Base-by-base conservation (phyloP, 2,888 invertebrate genomes). In the Pyrrhia umbra region DNA sequence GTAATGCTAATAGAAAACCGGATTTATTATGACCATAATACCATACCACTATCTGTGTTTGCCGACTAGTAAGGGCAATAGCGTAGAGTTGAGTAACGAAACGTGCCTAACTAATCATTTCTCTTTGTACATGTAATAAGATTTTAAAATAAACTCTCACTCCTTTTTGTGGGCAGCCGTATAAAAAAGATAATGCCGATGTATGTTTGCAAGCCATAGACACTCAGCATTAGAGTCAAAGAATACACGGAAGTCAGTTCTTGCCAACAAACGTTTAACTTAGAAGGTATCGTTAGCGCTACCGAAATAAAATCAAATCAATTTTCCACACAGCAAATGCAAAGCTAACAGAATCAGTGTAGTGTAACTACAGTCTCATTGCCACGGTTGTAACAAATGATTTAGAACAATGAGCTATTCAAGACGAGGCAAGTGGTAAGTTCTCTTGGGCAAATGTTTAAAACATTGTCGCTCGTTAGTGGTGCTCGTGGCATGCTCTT, bases 401-500 rank as follows among this genome's bases (percentile, higher is more conserved):
- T 64, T 54, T 54, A 47, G 25, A 72, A 79, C 69, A 76, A 75
- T 75, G 56, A 70, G 61, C 61, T 60, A 71, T 75, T 65, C 58
- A 50, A 72, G 47, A 67, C 50, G 49, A 52, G 47, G 37, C 63
- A 72, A 67, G 56, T 73, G 63, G 73, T 63, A 75, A 76, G 79
- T 69, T 30, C 30, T 30, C 30, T 30, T 59, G 75, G 74, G 75
- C 70, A 72, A 83, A 88, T 86, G 85, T 84, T 86, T 87, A 68
- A 88, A 88, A 86, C 85, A 87, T 88, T 75, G 83, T 63, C 64
- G 70, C 84, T 88, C 86, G 87, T 89, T 88, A 88, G 84, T 78
- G 76, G 69, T 74, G 77, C 75, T 74, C 67, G 49, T 68, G 62
- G 73, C 74, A 75, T 75, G 79, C 71, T 81, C 80, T 77, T 78